Conservation (phyloP, 2,797 vertebrate genomes). For the Pseudochirops corinnae region DNA sequence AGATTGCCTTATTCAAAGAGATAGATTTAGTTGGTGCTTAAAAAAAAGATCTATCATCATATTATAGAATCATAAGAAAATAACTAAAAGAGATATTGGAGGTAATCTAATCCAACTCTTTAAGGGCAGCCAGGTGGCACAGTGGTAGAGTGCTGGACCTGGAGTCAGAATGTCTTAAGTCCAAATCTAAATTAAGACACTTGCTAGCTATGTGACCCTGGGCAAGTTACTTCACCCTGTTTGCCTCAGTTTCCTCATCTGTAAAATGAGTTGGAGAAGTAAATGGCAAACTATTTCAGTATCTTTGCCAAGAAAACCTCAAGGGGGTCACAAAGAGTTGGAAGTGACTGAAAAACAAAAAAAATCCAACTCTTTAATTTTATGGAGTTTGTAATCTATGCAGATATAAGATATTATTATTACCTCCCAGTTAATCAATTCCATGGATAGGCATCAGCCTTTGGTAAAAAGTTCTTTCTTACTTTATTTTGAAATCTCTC, state of each 20-base stretch:
- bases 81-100: neutral
- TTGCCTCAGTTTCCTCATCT: neutral
- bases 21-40: neutral
- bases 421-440: neutral
- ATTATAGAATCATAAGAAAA: neutral
- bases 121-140: neutral
- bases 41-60: neutral
- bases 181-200: neutral
- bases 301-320: neutral
- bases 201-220: neutral
- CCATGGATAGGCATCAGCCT: neutral
- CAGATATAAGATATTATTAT: neutral
- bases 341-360: neutral
- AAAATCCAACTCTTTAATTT: neutral
- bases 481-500: neutral
- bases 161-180: neutral
- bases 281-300: neutral
- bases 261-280: neutral
- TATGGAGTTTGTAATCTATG: neutral
- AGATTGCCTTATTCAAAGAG: neutral
- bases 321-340: neutral
- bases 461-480: neutral
- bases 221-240: neutral
- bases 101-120: neutral
- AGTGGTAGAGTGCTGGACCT: neutral